Evolutionary conservation across 2,113 vertebrate genomes (phyloP), one percentile per base, ranked within the genome.

Genomic region (Jacana jacana): DNA sequence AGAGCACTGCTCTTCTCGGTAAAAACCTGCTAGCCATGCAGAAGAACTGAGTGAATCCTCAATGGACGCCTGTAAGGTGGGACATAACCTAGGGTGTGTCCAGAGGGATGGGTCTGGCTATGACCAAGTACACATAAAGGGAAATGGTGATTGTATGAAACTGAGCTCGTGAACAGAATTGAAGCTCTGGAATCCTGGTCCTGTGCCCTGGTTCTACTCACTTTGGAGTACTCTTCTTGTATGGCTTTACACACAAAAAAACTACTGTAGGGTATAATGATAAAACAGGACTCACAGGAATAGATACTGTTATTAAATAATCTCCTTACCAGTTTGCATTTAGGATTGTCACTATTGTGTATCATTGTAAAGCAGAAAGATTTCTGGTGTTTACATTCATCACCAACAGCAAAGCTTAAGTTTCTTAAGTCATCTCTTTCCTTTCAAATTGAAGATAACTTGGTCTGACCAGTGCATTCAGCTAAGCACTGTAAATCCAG

Each of bases 71-170:
- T 2, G 0, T 3, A 40, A 49, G 13, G 20, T 58, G 49, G 42
- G n/a, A 49, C 11, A 4, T 8, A 19, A 0, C 0, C 24, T 79
- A 17, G 25, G 5, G 2, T 24, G 3, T 19, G 16, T 65, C 27
- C 48, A 40, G 27, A 76, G 33, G 13, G 20, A 19, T n/a, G 46
- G 18, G 6, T 42, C 48, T 87, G 84, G 28, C 31, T 66, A 0
- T 19, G 18, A 12, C 65, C 27, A 58, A 28, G 33, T 33, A 20
- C 1, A 1, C 7, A 9, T 7, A 14, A 39, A 25, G 31, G 35
- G 39, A 57, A 25, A 40, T 33, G 5, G 39, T 40, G 17, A 28
- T 28, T 0, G 63, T 57, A 55, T 52, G 14, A 46, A 49, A 35
- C 13, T 22, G 24, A 72, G 28, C 7, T 57, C 35, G 17, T 71